These are phyloP conservation scores for Anguilla anguilla DNA, from an alignment of 2,797 vertebrate species.

Conservation along the genomic window DNA sequence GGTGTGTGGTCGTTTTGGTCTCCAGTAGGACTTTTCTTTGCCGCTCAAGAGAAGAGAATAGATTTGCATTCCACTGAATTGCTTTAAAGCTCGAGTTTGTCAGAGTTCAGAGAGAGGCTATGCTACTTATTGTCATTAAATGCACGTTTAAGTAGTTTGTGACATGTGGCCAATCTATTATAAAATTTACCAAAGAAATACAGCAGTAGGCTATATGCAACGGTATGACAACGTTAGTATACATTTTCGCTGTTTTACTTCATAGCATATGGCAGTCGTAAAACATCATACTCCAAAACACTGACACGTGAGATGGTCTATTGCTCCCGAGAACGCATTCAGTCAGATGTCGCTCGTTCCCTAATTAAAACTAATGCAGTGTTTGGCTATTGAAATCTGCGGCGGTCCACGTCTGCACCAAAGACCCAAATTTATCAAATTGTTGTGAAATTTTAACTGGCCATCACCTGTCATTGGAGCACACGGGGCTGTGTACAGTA, in stretches of 20 bases:
- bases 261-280: not conserved
- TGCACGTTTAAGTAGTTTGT: not conserved
- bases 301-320: not conserved
- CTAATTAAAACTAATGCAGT: not conserved
- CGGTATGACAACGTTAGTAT: not conserved
- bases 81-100: not conserved
- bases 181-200: not conserved
- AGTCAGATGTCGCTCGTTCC: not conserved
- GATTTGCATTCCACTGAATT: not conserved
- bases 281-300: not conserved
- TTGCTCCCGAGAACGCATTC: not conserved
- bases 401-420: not conserved
- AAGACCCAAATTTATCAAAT: not conserved
- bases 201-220: not conserved
- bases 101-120: not conserved
- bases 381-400: not conserved
- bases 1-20: slow-evolving; percentile 20
- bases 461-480: not conserved
- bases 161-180: not conserved
- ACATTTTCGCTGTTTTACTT: no score
- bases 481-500: not conserved
- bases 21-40: not conserved
- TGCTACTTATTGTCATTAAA: not conserved
- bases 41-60: not conserved
- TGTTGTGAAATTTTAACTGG: slow-evolving; percentile 3